A percentile compares a stretch with the other conserved stretches of the same genome.
phyloP scores from a whole-genome alignment of 2,797 vertebrate genomes.

The Girardinus metallicus region DNA sequence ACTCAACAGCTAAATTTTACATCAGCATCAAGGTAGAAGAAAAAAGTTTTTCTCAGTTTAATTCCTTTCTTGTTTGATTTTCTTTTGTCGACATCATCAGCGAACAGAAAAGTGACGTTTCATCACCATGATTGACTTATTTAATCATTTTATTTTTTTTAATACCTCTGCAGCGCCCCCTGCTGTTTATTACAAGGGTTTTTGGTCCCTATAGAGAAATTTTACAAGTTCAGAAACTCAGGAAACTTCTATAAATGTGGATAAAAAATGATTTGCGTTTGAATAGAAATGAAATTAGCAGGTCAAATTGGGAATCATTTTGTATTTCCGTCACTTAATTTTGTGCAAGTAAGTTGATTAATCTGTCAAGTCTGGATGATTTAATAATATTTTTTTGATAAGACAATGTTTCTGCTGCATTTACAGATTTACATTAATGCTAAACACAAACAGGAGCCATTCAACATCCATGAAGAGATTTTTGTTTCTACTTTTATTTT shows the following conservation, averaged over 20 bases:
- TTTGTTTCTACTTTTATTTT: slow-evolving; percentile 7
- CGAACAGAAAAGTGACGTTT: not conserved
- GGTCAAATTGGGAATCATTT: not conserved
- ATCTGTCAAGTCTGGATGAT: not conserved
- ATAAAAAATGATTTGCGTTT: not conserved
- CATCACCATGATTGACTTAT: not conserved
- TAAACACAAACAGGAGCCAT: slow-evolving; percentile 4
- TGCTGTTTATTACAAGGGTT: not conserved
- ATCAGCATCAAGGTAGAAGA: not conserved
- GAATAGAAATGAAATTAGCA: not conserved
- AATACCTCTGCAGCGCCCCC: not conserved
- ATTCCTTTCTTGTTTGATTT: not conserved
- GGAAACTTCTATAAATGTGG: not conserved
- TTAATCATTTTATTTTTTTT: not conserved
- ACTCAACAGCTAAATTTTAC: no score
- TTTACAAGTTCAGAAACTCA: not conserved
- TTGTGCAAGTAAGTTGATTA: not conserved
- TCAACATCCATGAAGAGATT: not conserved
- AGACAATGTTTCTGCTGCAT: not conserved
- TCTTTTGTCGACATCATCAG: not conserved
- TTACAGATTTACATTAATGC: slow-evolving; percentile 8
- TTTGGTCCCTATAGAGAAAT: not conserved
- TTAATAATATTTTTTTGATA: not conserved
- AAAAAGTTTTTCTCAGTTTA: not conserved
- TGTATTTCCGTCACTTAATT: no score